phyloP scores from a whole-genome alignment of 2,113 vertebrate genomes.

The Rhea pennata region DNA sequence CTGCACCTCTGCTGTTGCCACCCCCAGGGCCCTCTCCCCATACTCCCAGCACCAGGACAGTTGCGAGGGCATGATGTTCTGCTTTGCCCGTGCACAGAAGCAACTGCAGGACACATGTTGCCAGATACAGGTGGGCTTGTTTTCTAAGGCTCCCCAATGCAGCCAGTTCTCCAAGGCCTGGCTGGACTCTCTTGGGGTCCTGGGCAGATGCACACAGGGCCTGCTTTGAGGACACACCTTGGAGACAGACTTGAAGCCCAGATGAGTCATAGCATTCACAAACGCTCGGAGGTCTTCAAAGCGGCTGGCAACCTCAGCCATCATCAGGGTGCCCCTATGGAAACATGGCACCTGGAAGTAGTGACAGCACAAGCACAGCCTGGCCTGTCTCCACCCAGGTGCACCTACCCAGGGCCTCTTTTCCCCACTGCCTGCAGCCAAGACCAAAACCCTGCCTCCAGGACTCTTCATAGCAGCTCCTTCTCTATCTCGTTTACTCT shows the following conservation, averaged over 20 bases:
- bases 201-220: too few species aligned
- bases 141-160: not conserved
- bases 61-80: not conserved
- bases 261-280: constrained; percentile 71
- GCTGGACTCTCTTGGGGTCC: too few species aligned
- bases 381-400: too few species aligned
- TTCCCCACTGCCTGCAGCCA: accelerated
- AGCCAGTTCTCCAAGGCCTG: too few species aligned
- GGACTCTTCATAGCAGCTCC: accelerated
- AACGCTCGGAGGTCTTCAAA: constrained; percentile 85
- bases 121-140: not conserved
- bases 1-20: not conserved
- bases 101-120: too few species aligned
- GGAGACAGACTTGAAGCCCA: constrained; percentile 86
- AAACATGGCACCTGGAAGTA: not conserved
- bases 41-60: not conserved
- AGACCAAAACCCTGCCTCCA: accelerated
- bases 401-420: not conserved
- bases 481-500: not conserved
- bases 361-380: accelerated
- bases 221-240: constrained; percentile 78
- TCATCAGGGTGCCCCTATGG: constrained; percentile 86
- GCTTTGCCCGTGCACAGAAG: not conserved
- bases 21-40: accelerated
- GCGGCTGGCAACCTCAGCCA: constrained; percentile 93